Evolutionary conservation across 1,140 invertebrate genomes (phyloP).

Genomic region (Drosophila kanapiae): DNA sequence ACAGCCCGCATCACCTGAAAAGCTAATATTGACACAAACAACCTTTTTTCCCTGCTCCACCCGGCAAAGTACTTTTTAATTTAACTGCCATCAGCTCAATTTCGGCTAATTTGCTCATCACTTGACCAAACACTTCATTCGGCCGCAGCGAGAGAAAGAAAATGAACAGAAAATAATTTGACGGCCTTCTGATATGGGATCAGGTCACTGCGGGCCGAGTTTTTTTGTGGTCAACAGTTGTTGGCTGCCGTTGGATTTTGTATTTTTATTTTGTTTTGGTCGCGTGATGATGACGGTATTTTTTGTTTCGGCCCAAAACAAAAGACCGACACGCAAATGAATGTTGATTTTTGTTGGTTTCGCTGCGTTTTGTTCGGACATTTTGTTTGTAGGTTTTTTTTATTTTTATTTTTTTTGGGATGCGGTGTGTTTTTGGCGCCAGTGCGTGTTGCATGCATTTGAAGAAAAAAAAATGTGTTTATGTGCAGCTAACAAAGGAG

Average conservation of each 20-base stretch:
- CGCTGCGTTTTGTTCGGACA: slow-evolving; percentile 50
- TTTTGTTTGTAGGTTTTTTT: slow-evolving; percentile 10
- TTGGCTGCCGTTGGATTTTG: slow-evolving; percentile 11
- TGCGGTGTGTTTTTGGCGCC: slow-evolving; percentile 57
- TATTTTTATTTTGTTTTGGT: slow-evolving; percentile 44
- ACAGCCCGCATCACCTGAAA: slow-evolving; percentile 5
- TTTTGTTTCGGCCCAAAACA: slow-evolving; percentile 20
- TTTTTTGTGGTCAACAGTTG: slow-evolving; percentile 41
- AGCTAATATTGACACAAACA: slow-evolving; percentile 23
- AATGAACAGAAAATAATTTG: slow-evolving; percentile 42
- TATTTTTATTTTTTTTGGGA: slow-evolving; percentile 14
- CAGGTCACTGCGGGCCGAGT: slow-evolving; percentile 18
- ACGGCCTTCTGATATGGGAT: slow-evolving; percentile 48
- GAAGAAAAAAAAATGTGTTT: slow-evolving; percentile 45
- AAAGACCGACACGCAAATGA: slow-evolving; percentile 49
- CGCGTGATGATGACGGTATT: slow-evolving; percentile 41
- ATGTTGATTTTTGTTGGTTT: slow-evolving; percentile 36
- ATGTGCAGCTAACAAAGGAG: slow-evolving; percentile 45
- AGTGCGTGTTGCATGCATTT: slow-evolving; percentile 63
- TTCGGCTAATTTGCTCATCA: slow-evolving; percentile 80
- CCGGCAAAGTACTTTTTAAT: slow-evolving; percentile 53
- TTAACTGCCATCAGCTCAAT: slow-evolving; percentile 61
- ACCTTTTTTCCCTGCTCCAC: background rate
- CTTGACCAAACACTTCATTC: slow-evolving; percentile 67
- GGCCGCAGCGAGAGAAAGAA: slow-evolving; percentile 10